Evolutionary conservation across 2,113 vertebrate species (phyloP).

Genomic region (Lepus timidus): DNA sequence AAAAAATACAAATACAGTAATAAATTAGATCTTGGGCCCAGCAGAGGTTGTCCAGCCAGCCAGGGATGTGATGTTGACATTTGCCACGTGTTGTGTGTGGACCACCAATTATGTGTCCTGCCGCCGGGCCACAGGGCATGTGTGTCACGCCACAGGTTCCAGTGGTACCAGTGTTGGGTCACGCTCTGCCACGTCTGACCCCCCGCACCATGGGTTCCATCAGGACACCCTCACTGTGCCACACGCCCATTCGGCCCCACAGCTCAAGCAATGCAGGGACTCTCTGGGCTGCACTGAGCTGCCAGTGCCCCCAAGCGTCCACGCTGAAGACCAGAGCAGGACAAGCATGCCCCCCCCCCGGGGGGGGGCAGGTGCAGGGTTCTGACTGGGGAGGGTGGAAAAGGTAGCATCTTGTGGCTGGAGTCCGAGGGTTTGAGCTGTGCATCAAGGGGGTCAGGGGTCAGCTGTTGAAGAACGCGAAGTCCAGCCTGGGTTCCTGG

Average conservation of each 20-base stretch:
- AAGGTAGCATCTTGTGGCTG: background rate
- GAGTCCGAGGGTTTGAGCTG: background rate
- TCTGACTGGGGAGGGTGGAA: background rate
- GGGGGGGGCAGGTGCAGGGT: too few species aligned
- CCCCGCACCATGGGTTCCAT: background rate
- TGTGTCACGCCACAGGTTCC: background rate
- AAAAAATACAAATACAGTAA: constrained; percentile 9
- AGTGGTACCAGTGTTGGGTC: background rate
- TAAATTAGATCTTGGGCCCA: constrained; percentile 69
- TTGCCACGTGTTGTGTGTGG: fast-evolving
- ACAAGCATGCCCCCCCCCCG: fast-evolving
- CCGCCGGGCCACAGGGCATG: background rate
- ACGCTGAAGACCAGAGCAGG: background rate
- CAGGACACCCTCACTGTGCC: background rate
- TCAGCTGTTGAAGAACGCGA: constrained; percentile 86
- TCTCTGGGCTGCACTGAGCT: background rate
- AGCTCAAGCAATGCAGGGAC: background rate
- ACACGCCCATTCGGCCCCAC: too few species aligned
- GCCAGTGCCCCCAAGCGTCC: too few species aligned
- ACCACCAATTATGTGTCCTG: background rate
- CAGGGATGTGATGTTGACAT: background rate
- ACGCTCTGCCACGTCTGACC: background rate
- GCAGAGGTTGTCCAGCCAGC: background rate
- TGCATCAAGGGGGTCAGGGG: background rate
- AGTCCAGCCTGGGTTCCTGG: constrained; percentile 91